Evolutionary conservation across 2,797 vertebrate genomes (phyloP).

Genomic region (Liasis olivaceus): DNA sequence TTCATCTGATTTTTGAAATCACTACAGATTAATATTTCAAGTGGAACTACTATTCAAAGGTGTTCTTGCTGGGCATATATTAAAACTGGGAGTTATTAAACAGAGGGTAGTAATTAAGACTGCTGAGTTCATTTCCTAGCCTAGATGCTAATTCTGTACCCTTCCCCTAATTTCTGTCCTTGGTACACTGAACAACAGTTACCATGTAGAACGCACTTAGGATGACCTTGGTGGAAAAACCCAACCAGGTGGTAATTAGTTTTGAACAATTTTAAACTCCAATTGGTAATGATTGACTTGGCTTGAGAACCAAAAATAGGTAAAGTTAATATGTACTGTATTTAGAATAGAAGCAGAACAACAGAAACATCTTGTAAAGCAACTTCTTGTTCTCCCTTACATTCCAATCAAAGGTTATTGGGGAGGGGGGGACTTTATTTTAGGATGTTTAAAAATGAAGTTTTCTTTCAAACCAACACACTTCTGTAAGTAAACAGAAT

Average conservation of each 20-base stretch:
- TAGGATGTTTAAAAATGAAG: not conserved
- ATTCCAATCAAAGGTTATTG: not conserved
- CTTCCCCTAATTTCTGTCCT: slow-evolving; percentile 4
- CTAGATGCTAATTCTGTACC: not conserved
- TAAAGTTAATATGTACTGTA: slow-evolving; percentile 2
- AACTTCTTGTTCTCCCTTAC: not conserved
- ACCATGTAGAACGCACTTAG: not conserved
- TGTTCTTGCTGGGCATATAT: not conserved
- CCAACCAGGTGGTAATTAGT: not conserved
- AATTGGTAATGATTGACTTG: slow-evolving; percentile 30
- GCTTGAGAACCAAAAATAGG: not conserved
- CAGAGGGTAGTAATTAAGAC: not conserved
- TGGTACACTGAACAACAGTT: not conserved
- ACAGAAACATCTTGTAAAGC: not conserved
- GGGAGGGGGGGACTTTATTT: not conserved
- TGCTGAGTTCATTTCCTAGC: not conserved
- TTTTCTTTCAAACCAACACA: not conserved
- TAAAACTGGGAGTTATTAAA: not conserved
- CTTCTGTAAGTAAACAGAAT: not conserved
- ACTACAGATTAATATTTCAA: not conserved
- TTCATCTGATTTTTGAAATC: not conserved
- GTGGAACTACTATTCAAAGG: not conserved
- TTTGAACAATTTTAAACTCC: slow-evolving; percentile 10
- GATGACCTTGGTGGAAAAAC: not conserved
- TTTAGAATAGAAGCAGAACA: not conserved